Base-by-base conservation (phyloP, 2,888 invertebrate species). In the Erannis defoliaria region DNA sequence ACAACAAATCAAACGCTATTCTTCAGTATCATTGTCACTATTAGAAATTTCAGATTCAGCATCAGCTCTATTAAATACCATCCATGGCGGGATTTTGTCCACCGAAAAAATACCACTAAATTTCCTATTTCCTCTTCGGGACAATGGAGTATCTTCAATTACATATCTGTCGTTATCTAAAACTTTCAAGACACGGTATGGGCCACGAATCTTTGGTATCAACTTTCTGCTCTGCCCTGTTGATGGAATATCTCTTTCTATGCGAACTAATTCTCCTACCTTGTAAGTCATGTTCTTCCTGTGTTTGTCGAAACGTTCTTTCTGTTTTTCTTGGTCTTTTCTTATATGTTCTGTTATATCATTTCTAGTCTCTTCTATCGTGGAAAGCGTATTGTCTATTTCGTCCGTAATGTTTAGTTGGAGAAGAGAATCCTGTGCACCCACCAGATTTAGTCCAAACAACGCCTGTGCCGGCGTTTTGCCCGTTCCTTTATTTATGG, bases 51-150 rank as follows among this genome's bases (percentile, higher is more conserved):
- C 33, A 33, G 33, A 33, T 3, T 33, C 33, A 3, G 33, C 12
- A 12, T 33, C 33, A 10, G 33, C 33, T n/a, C 33, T 33, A n/a
- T 33, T n/a, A n/a, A 33, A 33, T n/a, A 33, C 33, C n/a, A 33
- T 3, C 33, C 33, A 33, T 4, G 33, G 33, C 2, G 12, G 33
- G n/a, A 33, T 33, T 33, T 33, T 33, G 33, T 33, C 33, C 12
- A 33, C 33, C n/a, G 33, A n/a, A n/a, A 33, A 33, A 33, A n/a
- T 33, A n/a, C 38, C 38, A 18, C 18, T 9, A 38, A 38, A 38
- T 38, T 33, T 33, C 5, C 33, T 33, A n/a, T 33, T 33, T 33
- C 33, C 33, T 33, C 4, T 33, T n/a, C n/a, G 33, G n/a, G 33
- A 33, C n/a, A 33, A 3, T n/a, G 33, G 33, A 4, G 33, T 33